Evolutionary conservation across 2,113 vertebrate genomes (phyloP).

Genomic region (Nematolebias whitei): DNA sequence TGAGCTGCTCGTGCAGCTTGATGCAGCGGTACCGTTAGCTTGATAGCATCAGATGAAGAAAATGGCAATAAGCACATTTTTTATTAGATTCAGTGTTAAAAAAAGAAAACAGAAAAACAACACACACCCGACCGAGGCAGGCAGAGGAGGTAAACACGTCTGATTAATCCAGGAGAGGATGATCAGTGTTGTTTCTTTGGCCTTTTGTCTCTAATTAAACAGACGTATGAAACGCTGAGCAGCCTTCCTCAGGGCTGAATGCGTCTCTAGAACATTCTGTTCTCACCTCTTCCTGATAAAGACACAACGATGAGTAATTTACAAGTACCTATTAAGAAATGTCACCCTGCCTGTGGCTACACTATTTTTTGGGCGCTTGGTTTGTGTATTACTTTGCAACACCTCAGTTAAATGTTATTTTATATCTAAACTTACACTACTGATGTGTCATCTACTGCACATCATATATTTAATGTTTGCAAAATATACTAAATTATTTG

Average conservation of each 20-base stretch:
- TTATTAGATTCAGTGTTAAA: constrained; percentile 28
- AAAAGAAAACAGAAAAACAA: constrained; percentile 2
- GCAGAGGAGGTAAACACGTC: constrained; percentile 51
- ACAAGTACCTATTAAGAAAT: constrained; percentile 28
- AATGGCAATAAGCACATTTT: constrained; percentile 28
- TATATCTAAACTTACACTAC: neutral
- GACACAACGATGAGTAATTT: neutral
- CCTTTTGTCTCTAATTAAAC: constrained; percentile 64
- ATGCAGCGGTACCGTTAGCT: neutral
- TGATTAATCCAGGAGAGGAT: constrained; percentile 62
- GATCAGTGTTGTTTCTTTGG: constrained; percentile 49
- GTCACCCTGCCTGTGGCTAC: neutral
- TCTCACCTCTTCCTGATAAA: constrained; percentile 32
- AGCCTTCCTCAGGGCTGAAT: constrained; percentile 25
- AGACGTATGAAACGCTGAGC: constrained; percentile 30
- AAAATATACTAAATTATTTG: neutral
- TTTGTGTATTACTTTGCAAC: neutral
- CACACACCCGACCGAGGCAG: constrained; percentile 4
- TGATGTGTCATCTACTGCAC: neutral
- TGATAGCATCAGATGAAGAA: constrained; percentile 6
- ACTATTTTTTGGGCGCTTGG: neutral
- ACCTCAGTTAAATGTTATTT: neutral
- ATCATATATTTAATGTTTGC: neutral
- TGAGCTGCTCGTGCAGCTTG: neutral
- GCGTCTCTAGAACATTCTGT: constrained; percentile 37